Conservation (phyloP, 2,797 vertebrate genomes). For the Sebastes itinus region DNA sequence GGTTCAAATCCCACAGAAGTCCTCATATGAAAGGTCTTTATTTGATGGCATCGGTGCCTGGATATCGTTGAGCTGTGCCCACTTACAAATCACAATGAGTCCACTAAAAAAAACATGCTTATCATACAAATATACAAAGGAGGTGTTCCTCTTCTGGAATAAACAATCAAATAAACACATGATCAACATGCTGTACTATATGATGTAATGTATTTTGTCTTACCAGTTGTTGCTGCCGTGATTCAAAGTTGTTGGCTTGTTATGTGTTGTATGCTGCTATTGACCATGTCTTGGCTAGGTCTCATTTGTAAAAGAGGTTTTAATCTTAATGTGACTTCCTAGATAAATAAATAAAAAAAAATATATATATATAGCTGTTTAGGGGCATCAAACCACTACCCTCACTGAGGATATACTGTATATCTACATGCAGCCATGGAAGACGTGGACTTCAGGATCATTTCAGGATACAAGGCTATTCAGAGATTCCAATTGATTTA, state of each 20-base stretch:
- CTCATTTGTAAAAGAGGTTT: no score
- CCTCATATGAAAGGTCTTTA: background rate
- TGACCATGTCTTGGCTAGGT: no score
- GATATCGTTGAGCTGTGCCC: fast-evolving
- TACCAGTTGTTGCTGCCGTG: no score
- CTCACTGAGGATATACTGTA: background rate
- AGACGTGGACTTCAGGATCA: background rate
- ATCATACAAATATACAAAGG: background rate
- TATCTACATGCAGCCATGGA: background rate
- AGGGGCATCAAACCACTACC: background rate
- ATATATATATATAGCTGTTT: background rate
- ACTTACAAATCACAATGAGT: no score
- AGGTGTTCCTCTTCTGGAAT: background rate
- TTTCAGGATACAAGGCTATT: background rate
- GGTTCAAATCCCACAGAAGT: no score
- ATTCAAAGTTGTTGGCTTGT: no score
- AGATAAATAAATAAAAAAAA: no score
- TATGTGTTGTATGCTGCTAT: no score
- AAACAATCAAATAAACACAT: background rate
- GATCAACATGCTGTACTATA: no score
- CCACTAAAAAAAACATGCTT: background rate
- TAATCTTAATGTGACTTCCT: no score
- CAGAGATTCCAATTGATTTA: background rate
- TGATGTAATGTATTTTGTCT: no score
- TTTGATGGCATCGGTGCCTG: background rate